phyloP scores from a whole-genome alignment of 1,140 invertebrate genomes.

The Epicauta chinensis region DNA sequence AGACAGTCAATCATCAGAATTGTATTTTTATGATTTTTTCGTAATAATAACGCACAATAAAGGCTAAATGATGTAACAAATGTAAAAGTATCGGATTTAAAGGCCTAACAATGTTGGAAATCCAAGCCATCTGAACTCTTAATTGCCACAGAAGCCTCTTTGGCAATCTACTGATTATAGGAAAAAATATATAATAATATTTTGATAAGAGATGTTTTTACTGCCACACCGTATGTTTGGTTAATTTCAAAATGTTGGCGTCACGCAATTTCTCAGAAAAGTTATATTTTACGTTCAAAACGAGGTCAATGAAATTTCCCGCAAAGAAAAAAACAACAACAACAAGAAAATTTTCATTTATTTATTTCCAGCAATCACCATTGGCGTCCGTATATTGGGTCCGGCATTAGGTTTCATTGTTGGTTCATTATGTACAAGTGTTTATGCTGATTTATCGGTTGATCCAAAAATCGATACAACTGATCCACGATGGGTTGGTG shows the following conservation, averaged over 20 bases:
- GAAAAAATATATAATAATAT: no score
- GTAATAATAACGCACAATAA: no score
- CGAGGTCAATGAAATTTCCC: not conserved
- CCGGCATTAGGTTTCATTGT: slow-evolving; percentile 86
- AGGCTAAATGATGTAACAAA: no score
- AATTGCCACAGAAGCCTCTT: no score
- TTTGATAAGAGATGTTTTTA: no score
- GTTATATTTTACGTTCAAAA: not conserved
- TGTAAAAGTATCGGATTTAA: no score
- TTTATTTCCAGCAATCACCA: slow-evolving; percentile 70
- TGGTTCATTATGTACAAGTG: slow-evolving; percentile 81
- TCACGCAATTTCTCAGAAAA: not conserved
- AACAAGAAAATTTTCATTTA: slow-evolving; percentile 11
- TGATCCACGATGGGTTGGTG: slow-evolving; percentile 87
- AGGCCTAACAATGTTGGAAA: no score
- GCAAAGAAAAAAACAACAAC: not conserved
- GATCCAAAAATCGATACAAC: slow-evolving; percentile 70
- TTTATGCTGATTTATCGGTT: slow-evolving; percentile 74
- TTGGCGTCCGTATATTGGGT: slow-evolving; percentile 84
- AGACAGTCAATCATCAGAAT: no score
- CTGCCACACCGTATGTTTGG: no score
- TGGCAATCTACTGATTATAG: no score
- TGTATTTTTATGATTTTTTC: no score
- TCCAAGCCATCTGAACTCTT: no score
- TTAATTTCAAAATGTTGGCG: not conserved